Percentiles rank a stretch among this genome's conserved stretches.
Evolutionary conservation across 2,113 vertebrate genomes (phyloP).

Genomic region (Phylloscopus trochilus): DNA sequence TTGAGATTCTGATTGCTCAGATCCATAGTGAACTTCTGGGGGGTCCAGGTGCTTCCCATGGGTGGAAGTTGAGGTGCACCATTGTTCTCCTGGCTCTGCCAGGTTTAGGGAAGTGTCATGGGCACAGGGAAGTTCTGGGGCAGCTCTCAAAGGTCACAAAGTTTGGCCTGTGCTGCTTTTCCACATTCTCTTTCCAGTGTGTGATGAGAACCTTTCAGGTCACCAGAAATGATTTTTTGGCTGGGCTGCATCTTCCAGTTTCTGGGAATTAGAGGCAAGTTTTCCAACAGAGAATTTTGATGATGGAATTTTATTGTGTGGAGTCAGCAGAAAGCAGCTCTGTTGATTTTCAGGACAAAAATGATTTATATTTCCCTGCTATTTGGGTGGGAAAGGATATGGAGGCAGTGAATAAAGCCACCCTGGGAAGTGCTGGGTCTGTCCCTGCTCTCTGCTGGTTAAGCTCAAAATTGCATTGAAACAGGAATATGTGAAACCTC

Average conservation of each 20-base stretch:
- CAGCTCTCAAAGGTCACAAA: not conserved
- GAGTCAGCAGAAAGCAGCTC: not conserved
- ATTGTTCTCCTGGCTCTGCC: not conserved
- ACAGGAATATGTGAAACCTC: not conserved
- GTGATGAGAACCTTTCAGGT: not conserved
- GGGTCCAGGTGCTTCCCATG: not conserved
- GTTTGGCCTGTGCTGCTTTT: not conserved
- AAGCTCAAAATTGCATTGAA: slow-evolving; percentile 37
- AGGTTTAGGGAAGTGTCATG: accelerated
- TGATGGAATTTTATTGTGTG: not conserved
- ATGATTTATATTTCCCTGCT: not conserved
- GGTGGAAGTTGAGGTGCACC: not conserved
- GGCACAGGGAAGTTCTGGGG: not conserved
- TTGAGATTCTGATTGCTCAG: not conserved
- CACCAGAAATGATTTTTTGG: not conserved
- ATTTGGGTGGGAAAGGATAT: not conserved
- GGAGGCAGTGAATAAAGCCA: not conserved
- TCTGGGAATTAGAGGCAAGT: not conserved
- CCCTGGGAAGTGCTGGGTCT: not conserved
- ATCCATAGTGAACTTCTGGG: not conserved
- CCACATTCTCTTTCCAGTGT: not conserved
- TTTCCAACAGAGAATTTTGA: not conserved
- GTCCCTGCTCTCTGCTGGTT: slow-evolving; percentile 58
- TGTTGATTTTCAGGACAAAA: not conserved
- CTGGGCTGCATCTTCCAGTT: not conserved